Evolutionary conservation across 2,797 vertebrate genomes (phyloP), one percentile per base, ranked within the genome.

Genomic region (Echiichthys vipera): DNA sequence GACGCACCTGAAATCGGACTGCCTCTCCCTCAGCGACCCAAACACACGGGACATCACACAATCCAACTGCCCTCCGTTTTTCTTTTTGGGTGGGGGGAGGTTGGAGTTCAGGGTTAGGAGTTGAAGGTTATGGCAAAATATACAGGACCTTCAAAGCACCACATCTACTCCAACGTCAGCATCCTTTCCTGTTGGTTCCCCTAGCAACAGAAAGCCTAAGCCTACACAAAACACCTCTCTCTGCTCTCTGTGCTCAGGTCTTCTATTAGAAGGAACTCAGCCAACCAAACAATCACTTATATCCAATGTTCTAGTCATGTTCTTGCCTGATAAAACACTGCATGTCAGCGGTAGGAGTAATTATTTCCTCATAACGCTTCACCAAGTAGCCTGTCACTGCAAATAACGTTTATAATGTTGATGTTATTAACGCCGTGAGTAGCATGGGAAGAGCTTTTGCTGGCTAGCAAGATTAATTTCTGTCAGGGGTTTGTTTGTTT

Each of bases 1-100:
- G 85, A 88, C 40, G 46, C 71, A 51, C 57, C 74, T 78, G 81
- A 79, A 87, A 91, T 92, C 90, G 74, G 77, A 83, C 77, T 80
- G 87, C 83, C 87, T 88, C 71, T 88, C 67, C 63, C 27, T 10
- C 55, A 42, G 57, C 56, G 40, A 20, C 32, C 50, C 27, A 30
- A 72, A 61, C 56, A 62, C 45, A 47, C 15, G 11, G 12, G 39
- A 58, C 25, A 22, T 40, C 49, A 42, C 66, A 25, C 47, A 15
- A 30, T 49, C 37, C 29, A 1, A 8, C 39, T 43, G 53, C 40
- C 62, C 74, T 43, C 18, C 13, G 25, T 17, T 30, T 25, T 8
- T 2, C 5, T 45, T 10, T 22, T 30, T 27, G 11, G 42, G 36
- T 27, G n/a, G 36, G n/a, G 51, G 57, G 36, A 20, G 51, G 57